phyloP scores from a whole-genome alignment of 2,113 vertebrate species.

The Coregonus clupeaformis region DNA sequence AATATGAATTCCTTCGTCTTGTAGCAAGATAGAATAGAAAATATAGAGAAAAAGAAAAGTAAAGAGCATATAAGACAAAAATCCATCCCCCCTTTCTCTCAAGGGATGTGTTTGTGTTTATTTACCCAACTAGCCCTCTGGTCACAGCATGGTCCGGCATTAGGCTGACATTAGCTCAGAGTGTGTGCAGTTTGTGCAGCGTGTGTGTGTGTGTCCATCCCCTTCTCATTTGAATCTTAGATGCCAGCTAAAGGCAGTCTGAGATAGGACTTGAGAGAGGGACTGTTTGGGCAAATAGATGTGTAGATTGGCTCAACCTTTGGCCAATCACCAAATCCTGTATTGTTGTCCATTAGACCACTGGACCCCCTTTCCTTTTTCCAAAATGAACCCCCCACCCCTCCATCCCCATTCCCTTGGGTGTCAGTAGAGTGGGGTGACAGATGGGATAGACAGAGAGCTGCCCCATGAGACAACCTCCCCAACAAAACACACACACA shows the following conservation, averaged over 20 bases:
- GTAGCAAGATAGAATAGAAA: neutral
- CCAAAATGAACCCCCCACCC: constrained; percentile 60
- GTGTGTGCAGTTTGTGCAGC: constrained; percentile 43
- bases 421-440: constrained; percentile 77
- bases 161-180: constrained; percentile 71
- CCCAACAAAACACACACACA: neutral
- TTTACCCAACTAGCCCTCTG: constrained; percentile 76
- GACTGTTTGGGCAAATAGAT: constrained; percentile 66
- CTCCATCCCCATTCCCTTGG: constrained; percentile 71
- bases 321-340: constrained; percentile 63
- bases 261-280: constrained; percentile 46
- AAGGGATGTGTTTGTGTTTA: constrained; percentile 76
- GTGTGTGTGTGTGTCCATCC: constrained; percentile 45
- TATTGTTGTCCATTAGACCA: constrained; percentile 72
- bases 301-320: constrained; percentile 63
- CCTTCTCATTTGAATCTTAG: constrained; percentile 59
- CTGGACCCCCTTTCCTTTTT: constrained; percentile 62
- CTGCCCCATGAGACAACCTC: constrained; percentile 68
- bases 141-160: constrained; percentile 70
- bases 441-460: constrained; percentile 80
- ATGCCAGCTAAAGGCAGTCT: constrained; percentile 29
- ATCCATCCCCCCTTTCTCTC: constrained; percentile 59
- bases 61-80: constrained; percentile 43
- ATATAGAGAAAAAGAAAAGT: constrained; percentile 4
- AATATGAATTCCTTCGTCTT: neutral